These are phyloP conservation scores for Centropus unirufus DNA, from an alignment of 2,113 vertebrate species.

Conservation along the genomic window DNA sequence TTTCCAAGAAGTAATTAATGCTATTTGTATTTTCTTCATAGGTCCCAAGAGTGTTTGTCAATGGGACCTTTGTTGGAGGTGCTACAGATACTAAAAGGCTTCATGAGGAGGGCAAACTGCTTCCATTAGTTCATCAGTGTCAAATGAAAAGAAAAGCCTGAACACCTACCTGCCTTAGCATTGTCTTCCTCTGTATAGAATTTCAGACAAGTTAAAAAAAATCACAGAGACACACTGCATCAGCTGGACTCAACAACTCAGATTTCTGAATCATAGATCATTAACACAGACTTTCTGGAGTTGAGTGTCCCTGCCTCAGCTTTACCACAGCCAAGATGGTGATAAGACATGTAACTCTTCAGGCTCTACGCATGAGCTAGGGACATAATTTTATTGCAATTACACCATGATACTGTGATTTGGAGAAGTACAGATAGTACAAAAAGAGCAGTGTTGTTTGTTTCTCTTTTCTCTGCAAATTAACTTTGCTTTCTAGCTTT, in stretches of 20 bases:
- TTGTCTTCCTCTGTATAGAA: not conserved
- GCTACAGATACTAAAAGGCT: conserved; percentile 88
- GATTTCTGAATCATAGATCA: not conserved
- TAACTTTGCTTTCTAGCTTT: not conserved
- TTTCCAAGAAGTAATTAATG: not conserved
- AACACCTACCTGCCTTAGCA: not conserved
- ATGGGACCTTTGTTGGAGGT: conserved; percentile 91
- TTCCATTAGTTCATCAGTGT: conserved; percentile 87
- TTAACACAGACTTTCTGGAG: not conserved
- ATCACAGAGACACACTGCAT: not conserved
- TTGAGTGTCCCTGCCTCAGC: not conserved
- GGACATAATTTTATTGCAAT: not conserved
- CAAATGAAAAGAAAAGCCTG: conserved; percentile 47
- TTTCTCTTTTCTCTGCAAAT: not conserved
- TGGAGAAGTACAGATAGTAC: not conserved
- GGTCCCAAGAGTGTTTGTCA: conserved; percentile 96
- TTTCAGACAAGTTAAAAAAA: not conserved
- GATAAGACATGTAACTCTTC: not conserved
- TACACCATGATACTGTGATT: not conserved
- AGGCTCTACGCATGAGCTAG: not conserved
- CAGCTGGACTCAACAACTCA: not conserved
- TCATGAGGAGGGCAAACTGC: conserved; percentile 87
- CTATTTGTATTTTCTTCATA: conserved; percentile 54
- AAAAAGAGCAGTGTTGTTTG: not conserved
- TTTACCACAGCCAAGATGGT: not conserved